A percentile compares a stretch with the other conserved stretches of the same genome.
Conservation (phyloP, 2,888 invertebrate species). For the Flexamia atlantica region DNA sequence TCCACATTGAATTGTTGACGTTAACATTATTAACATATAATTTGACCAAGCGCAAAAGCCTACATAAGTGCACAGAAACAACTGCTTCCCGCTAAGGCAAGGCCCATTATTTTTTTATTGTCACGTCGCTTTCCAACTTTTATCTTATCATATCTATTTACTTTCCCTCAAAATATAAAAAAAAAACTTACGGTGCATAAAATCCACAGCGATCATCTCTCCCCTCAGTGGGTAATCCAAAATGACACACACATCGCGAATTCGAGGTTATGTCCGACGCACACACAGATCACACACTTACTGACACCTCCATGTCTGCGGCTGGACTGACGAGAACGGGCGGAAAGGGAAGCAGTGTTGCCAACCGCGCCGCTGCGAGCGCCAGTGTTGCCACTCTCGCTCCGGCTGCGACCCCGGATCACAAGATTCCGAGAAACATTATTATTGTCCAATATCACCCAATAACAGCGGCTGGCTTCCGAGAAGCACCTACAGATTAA, state of each 20-base stretch:
- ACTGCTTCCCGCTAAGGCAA: too few species aligned
- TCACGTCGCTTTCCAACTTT: too few species aligned
- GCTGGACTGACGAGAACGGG: slow-evolving; percentile 11
- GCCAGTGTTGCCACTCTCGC: slow-evolving; percentile 39
- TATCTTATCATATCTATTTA: too few species aligned
- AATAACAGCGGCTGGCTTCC: slow-evolving; percentile 28
- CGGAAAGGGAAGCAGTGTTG: slow-evolving; percentile 11
- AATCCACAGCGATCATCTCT: slow-evolving; percentile 39
- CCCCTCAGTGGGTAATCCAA: not conserved
- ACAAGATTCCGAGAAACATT: slow-evolving; percentile 49
- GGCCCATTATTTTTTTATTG: too few species aligned
- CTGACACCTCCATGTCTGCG: not conserved
- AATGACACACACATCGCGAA: not conserved
- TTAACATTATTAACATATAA: too few species aligned
- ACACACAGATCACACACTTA: not conserved
- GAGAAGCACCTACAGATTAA: slow-evolving; percentile 2
- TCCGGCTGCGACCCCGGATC: not conserved
- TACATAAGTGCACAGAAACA: too few species aligned
- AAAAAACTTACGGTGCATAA: slow-evolving; percentile 36
- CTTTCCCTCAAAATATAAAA: not conserved
- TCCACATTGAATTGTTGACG: too few species aligned
- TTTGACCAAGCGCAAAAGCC: too few species aligned
- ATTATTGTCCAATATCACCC: slow-evolving; percentile 52
- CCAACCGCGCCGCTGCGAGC: slow-evolving; percentile 3
- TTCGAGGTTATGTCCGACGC: slow-evolving; percentile 15